Evolutionary conservation across 2,797 vertebrate species (phyloP).

Genomic region (Cephalopachus bancanus): DNA sequence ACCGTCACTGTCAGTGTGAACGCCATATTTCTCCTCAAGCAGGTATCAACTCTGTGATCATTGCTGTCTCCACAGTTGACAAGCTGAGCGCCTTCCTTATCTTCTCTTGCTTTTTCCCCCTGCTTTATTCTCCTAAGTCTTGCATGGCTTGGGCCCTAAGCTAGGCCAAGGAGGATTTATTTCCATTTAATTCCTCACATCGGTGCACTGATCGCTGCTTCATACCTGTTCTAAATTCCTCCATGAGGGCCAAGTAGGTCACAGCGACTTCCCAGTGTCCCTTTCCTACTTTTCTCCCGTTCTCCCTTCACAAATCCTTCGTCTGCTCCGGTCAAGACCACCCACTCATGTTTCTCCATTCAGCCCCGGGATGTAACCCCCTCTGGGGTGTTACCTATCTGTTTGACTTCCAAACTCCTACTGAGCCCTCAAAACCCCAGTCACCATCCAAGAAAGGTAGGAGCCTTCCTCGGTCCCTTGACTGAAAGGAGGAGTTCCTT

Average conservation of each 20-base stretch:
- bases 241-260: rapidly evolving
- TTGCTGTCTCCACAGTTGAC: not conserved
- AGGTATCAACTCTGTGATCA: not conserved
- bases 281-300: not conserved
- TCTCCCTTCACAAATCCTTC: not conserved
- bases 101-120: not conserved
- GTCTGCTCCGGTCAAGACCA: not conserved
- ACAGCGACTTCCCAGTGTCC: not conserved
- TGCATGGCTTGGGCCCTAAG: not conserved
- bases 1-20: not conserved
- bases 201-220: not conserved
- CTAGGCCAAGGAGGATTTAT: not conserved
- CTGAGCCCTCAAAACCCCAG: not conserved
- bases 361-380: not conserved
- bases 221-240: not conserved
- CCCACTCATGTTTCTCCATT: not conserved
- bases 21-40: not conserved
- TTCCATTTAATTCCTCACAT: not conserved
- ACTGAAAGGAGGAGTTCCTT: not conserved
- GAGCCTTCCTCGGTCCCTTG: not conserved
- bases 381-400: not conserved
- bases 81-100: not conserved
- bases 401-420: not conserved
- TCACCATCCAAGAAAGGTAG: not conserved
- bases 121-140: not conserved